These are phyloP conservation scores for Anguilla obscura DNA, from an alignment of 2,797 vertebrate species.

Conservation along the genomic window DNA sequence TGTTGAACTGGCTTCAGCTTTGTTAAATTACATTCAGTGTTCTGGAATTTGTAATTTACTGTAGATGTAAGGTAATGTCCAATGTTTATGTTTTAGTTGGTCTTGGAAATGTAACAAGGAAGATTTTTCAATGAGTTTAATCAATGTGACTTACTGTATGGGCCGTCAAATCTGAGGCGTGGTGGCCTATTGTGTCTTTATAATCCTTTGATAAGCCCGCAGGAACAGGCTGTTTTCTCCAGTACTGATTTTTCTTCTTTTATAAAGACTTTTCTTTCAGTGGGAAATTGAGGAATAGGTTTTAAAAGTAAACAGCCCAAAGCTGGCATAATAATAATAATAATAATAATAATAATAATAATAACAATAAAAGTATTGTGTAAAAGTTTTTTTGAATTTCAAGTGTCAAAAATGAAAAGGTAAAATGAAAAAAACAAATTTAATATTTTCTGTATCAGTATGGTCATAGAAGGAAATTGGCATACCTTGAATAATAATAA, in stretches of 20 bases:
- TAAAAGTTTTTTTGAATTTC: background rate
- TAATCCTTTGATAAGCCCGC: background rate
- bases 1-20: constrained; percentile 28
- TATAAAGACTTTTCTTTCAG: background rate
- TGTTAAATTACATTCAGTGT: constrained; percentile 18
- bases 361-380: background rate
- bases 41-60: background rate
- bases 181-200: background rate
- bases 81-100: background rate
- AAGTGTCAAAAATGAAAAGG: background rate
- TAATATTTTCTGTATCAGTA: background rate
- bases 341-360: background rate
- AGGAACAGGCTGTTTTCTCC: background rate
- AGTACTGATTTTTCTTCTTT: background rate
- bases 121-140: background rate
- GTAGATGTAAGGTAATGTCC: background rate
- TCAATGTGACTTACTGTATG: background rate
- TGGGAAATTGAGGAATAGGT: background rate
- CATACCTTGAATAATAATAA: background rate
- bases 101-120: background rate
- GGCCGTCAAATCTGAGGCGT: background rate
- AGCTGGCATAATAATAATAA: background rate
- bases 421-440: background rate
- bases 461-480: background rate
- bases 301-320: background rate